A percentile compares a stretch with the other conserved stretches of the same genome.
These are phyloP conservation scores for Hylyphantes graminicola DNA, from an alignment of 1,140 invertebrate species.

Conservation along the genomic window DNA sequence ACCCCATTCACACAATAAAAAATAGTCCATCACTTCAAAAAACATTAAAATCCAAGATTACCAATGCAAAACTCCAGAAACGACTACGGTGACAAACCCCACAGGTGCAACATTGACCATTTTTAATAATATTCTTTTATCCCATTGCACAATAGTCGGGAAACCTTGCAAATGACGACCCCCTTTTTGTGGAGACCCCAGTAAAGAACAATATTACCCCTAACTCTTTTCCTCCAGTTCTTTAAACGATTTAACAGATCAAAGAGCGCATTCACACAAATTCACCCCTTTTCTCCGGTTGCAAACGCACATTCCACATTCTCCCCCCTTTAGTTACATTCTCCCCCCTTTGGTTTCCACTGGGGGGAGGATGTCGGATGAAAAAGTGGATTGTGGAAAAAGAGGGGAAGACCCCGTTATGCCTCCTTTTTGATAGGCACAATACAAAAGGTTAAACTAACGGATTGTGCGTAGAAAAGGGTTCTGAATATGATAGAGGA, in stretches of 20 bases:
- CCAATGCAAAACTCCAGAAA: too few relatives aligned
- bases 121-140: not conserved
- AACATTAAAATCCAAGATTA: too few relatives aligned
- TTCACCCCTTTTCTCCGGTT: constrained; percentile 31
- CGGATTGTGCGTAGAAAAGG: constrained; percentile 17
- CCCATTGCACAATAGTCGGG: not conserved
- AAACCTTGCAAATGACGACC: constrained; percentile 17
- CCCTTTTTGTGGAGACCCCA: not conserved
- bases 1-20: too few relatives aligned
- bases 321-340: too few relatives aligned
- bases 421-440: constrained; percentile 11
- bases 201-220: constrained; percentile 37
- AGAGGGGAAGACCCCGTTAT: constrained; percentile 36
- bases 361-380: constrained; percentile 13
- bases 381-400: constrained; percentile 54
- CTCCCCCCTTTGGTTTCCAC: constrained; percentile 6
- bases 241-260: constrained; percentile 60
- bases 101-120: constrained; percentile 11
- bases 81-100: not conserved
- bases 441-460: constrained; percentile 59
- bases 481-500: constrained; percentile 9
- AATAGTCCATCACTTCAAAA: not conserved
- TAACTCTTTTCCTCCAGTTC: constrained; percentile 47
- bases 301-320: constrained; percentile 17
- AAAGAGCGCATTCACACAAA: constrained; percentile 40